phyloP scores from a whole-genome alignment of 2,888 invertebrate genomes.

The Cyclophora albipunctata region DNA sequence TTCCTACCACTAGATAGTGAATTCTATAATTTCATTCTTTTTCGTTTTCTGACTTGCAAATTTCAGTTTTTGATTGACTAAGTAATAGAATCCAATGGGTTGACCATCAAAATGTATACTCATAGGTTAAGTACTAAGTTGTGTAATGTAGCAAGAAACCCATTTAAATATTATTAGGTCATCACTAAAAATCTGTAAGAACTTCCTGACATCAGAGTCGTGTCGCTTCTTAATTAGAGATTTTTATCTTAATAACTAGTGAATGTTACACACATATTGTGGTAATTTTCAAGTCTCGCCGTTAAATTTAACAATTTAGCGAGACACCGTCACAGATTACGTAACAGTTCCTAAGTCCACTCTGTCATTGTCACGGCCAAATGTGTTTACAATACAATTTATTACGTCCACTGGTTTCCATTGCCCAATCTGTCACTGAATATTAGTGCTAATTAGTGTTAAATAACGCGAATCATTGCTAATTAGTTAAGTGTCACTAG shows the following conservation, averaged over 20 bases:
- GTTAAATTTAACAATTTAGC: slow-evolving; percentile 33
- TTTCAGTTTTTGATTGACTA: too few relatives aligned
- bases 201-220: background rate
- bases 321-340: slow-evolving; percentile 3
- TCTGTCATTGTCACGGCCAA: slow-evolving; percentile 47
- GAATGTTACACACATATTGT: background rate
- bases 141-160: too few relatives aligned
- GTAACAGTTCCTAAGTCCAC: too few relatives aligned
- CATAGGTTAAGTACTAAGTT: too few relatives aligned
- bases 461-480: too few relatives aligned
- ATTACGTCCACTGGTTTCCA: background rate
- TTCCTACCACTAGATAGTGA: too few relatives aligned
- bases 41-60: too few relatives aligned
- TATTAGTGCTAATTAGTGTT: background rate
- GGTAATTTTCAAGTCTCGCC: slow-evolving; percentile 21
- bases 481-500: too few relatives aligned
- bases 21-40: too few relatives aligned
- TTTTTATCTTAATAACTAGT: slow-evolving; percentile 11
- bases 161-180: slow-evolving; percentile 7
- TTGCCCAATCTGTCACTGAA: slow-evolving; percentile 1
- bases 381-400: background rate
- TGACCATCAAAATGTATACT: too few relatives aligned
- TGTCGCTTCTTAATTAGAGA: slow-evolving; percentile 14
- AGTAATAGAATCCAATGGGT: too few relatives aligned
- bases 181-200: slow-evolving; percentile 7